These are phyloP conservation scores for Hassar affinis DNA, from an alignment of 2,113 vertebrate species.

Conservation along the genomic window DNA sequence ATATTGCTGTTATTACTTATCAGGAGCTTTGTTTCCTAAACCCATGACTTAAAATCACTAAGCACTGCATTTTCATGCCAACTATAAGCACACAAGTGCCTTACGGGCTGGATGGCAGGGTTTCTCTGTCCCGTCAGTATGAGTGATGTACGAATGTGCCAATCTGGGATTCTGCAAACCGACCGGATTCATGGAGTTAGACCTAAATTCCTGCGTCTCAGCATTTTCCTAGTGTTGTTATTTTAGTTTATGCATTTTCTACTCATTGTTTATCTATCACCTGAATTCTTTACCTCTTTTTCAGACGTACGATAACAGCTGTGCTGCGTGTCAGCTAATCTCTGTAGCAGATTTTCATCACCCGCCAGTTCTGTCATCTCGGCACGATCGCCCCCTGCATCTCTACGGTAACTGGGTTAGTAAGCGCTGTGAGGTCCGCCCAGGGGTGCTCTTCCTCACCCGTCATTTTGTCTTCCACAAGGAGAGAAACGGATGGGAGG, in stretches of 20 bases:
- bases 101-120: slow-evolving; percentile 12
- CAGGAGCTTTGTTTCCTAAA: slow-evolving; percentile 31
- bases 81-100: background rate
- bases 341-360: slow-evolving; percentile 76
- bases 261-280: background rate
- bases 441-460: slow-evolving; percentile 83
- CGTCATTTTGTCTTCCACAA: slow-evolving; percentile 86
- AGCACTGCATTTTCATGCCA: slow-evolving; percentile 30
- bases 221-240: background rate
- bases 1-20: slow-evolving; percentile 39
- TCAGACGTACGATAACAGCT: slow-evolving; percentile 75
- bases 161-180: background rate
- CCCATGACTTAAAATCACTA: slow-evolving; percentile 30
- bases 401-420: slow-evolving; percentile 85
- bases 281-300: slow-evolving; percentile 30
- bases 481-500: slow-evolving; percentile 84
- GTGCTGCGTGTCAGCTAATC: slow-evolving; percentile 79
- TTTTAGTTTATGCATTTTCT: background rate
- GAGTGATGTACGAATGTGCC: background rate
- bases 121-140: background rate
- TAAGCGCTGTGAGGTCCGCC: slow-evolving; percentile 84
- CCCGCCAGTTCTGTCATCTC: slow-evolving; percentile 79
- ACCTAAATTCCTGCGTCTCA: background rate
- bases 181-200: background rate
- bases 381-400: slow-evolving; percentile 74